Percentiles rank a stretch among this genome's conserved stretches.
Evolutionary conservation across 2,113 vertebrate species (phyloP).

Genomic region (Tachysurus vachellii): DNA sequence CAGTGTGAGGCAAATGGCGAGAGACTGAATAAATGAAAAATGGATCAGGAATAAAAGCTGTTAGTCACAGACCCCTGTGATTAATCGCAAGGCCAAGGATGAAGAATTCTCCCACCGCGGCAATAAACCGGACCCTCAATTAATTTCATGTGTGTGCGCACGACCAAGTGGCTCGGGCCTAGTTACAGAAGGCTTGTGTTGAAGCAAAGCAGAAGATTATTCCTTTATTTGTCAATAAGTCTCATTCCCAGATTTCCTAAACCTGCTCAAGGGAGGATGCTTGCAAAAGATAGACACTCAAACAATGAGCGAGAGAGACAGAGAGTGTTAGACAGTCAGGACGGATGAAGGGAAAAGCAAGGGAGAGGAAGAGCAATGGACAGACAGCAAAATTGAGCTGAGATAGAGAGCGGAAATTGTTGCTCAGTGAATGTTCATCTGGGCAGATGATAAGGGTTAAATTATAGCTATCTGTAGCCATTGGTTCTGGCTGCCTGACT

Average conservation of each 20-base stretch:
- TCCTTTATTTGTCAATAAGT: constrained; percentile 24
- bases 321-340: constrained; percentile 6
- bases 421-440: constrained; percentile 37
- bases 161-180: neutral
- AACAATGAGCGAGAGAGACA: neutral
- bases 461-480: constrained; percentile 46
- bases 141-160: constrained; percentile 26
- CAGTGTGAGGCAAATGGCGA: constrained; percentile 46
- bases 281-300: neutral
- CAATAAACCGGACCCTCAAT: constrained; percentile 49
- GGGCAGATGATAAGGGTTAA: constrained; percentile 44
- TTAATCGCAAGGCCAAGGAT: constrained; percentile 41
- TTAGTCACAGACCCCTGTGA: constrained; percentile 43
- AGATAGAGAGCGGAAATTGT: constrained; percentile 43
- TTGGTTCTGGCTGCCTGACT: constrained; percentile 20
- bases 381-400: constrained; percentile 39
- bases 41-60: constrained; percentile 39
- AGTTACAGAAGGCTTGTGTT: constrained; percentile 22
- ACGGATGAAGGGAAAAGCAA: neutral
- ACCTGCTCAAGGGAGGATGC: neutral
- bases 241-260: neutral
- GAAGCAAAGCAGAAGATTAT: constrained; percentile 32
- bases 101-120: constrained; percentile 40
- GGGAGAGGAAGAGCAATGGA: constrained; percentile 20
- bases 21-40: constrained; percentile 60